phyloP scores from a whole-genome alignment of 2,888 invertebrate species.

The Ernsta delagoae region DNA sequence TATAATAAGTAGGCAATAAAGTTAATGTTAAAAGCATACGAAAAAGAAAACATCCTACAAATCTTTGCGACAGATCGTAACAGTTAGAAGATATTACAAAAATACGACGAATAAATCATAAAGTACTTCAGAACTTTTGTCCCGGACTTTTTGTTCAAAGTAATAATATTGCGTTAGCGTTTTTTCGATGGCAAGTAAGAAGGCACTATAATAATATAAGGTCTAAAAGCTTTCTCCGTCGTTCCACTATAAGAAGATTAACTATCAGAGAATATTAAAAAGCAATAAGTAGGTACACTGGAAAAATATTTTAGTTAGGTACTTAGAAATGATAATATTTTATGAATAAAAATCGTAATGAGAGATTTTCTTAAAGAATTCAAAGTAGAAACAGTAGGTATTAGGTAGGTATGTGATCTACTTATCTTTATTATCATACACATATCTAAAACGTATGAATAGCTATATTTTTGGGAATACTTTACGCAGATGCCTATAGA shows the following conservation, averaged over 20 bases:
- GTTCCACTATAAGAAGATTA: neutral
- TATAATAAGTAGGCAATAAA: too few relatives aligned
- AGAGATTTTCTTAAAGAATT: too few relatives aligned
- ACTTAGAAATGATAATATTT: too few relatives aligned
- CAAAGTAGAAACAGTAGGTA: too few relatives aligned
- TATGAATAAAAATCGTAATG: too few relatives aligned
- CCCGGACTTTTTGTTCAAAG: slow-evolving; percentile 8
- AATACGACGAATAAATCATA: slow-evolving; percentile 11
- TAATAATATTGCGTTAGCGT: slow-evolving; percentile 7
- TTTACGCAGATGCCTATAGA: too few relatives aligned
- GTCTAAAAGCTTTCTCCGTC: neutral
- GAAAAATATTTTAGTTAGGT: neutral
- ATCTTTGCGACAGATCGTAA: neutral
- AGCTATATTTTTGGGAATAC: too few relatives aligned
- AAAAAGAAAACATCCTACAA: neutral
- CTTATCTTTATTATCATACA: too few relatives aligned
- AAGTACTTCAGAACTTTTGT: neutral
- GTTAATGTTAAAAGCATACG: too few relatives aligned
- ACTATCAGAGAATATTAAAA: neutral
- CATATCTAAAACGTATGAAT: too few relatives aligned
- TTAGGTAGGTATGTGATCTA: too few relatives aligned
- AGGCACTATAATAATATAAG: neutral
- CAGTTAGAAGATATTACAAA: neutral
- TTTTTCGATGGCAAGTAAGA: slow-evolving; percentile 3
- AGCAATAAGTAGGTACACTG: neutral